Base-by-base conservation (phyloP, 2,797 vertebrate species). In the Sylvia borin region DNA sequence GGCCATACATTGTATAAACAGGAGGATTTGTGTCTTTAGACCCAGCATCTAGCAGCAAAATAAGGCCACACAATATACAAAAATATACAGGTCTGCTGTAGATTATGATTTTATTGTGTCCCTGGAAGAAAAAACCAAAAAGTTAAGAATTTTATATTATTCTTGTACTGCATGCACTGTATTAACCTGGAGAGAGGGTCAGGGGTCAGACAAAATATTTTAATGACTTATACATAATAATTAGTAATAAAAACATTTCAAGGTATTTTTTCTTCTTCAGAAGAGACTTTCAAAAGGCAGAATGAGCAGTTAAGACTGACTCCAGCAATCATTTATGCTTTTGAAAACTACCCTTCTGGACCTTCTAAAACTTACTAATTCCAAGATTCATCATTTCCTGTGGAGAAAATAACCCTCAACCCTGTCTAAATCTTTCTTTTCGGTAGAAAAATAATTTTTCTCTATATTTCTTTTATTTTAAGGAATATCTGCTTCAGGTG, bases 71-170 rank as follows among this genome's bases (percentile, higher is more conserved):
- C 95, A 99, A 98, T 95, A 99, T 96, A 95, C 99, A 99, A 97
- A 99, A 99, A 98, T 99, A 99, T 64, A 99, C 98, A 12, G 99
- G 99, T 73, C 99, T 98, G 97, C 99, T 99, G 96, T 99, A 99
- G 65, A 98, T 98, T 92, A 99, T 99, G 92, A 99, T 97, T 97
- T 99, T 99, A 98, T 99, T 99, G 97, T 99, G 99, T 55, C 99
- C 99, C 99, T 99, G 94, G 76, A 97, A 93, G 94, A 76, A 83
- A 57, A 48, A 66, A 24, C 0, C 4, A 64, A 20, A 20, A 15
- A 17, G n/a, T 94, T 83, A 85, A 85, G 31, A 85, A 92, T 88
- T 90, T 64, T 57, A 26, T 25, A 83, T 79, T 78, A 92, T 32
- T 67, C 50, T 78, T 61, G 27, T 79, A 72, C 80, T 78, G 36